Conservation (phyloP, 1,140 invertebrate species). For the Patella vulgata region DNA sequence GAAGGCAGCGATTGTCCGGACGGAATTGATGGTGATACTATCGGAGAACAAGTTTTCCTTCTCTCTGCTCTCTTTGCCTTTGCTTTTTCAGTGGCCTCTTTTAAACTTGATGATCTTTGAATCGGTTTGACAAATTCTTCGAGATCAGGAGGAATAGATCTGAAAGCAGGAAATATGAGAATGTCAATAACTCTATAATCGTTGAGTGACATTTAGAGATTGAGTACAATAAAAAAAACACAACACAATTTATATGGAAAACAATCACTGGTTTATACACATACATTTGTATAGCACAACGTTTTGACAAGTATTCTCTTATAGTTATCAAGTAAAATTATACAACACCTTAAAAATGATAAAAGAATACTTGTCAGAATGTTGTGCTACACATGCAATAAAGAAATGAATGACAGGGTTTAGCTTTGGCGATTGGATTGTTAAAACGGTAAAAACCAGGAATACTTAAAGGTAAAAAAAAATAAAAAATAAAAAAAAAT, state of each 20-base stretch:
- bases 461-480: too few relatives aligned
- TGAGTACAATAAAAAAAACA: too few relatives aligned
- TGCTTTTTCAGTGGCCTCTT: slow-evolving; percentile 34
- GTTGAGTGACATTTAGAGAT: too few relatives aligned
- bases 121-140: slow-evolving; percentile 27
- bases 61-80: slow-evolving; percentile 43
- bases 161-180: background rate
- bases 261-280: too few relatives aligned
- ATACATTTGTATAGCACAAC: background rate
- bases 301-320: background rate
- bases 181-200: background rate
- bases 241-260: too few relatives aligned
- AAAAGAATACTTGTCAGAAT: background rate
- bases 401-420: too few relatives aligned
- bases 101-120: slow-evolving; percentile 54
- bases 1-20: slow-evolving; percentile 8
- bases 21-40: slow-evolving; percentile 17
- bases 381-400: too few relatives aligned
- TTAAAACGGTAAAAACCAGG: too few relatives aligned
- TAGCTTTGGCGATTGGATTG: too few relatives aligned
- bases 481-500: too few relatives aligned
- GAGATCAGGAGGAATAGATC: slow-evolving; percentile 8
- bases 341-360: background rate
- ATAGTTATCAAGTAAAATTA: background rate
- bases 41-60: slow-evolving; percentile 52